These are phyloP conservation scores for Ctenomys sociabilis DNA, from an alignment of 2,113 vertebrate genomes.

Conservation along the genomic window DNA sequence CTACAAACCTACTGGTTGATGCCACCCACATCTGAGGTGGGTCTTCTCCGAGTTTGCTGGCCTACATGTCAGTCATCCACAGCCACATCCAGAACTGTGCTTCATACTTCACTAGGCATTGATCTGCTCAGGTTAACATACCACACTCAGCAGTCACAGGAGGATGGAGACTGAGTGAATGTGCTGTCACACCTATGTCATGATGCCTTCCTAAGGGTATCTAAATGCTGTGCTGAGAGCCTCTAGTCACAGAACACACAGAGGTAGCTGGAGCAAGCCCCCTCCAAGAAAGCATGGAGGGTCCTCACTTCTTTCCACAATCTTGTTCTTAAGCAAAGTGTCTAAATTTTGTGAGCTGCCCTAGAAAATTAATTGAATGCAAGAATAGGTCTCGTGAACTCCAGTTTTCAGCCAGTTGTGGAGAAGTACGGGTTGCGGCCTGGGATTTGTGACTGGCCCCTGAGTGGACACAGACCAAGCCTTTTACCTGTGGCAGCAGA, in stretches of 20 bases:
- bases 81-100: background rate
- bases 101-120: background rate
- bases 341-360: background rate
- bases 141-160: background rate
- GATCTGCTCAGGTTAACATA: background rate
- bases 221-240: too few species aligned
- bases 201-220: background rate
- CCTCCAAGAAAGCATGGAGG: background rate
- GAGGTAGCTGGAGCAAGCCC: background rate
- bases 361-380: background rate
- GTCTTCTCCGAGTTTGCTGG: background rate
- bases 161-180: background rate
- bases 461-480: background rate
- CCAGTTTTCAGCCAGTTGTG: background rate
- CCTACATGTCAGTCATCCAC: background rate
- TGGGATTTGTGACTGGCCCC: background rate
- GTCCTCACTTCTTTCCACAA: background rate
- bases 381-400: background rate
- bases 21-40: background rate
- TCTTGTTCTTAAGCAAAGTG: background rate
- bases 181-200: background rate
- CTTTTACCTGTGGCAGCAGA: background rate
- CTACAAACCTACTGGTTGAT: background rate
- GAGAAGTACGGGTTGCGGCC: background rate
- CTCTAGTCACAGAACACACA: background rate